phyloP scores from a whole-genome alignment of 2,113 vertebrate species.

The Charina bottae region DNA sequence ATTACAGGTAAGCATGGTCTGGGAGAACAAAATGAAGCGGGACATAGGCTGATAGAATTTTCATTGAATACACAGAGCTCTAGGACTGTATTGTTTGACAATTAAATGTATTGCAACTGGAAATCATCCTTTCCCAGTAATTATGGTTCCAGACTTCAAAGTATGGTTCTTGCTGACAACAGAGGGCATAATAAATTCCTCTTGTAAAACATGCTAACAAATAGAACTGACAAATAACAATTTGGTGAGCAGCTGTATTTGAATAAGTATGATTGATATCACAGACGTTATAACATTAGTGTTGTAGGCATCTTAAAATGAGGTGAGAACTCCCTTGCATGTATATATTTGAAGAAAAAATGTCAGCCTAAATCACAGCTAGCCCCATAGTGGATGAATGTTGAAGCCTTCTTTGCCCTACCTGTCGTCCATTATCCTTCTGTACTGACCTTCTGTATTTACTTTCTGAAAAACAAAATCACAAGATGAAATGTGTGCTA shows the following conservation, averaged over 20 bases:
- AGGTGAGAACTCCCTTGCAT: background rate
- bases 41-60: too few species aligned
- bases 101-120: background rate
- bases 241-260: background rate
- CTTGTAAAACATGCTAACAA: background rate
- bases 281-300: background rate
- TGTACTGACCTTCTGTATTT: background rate
- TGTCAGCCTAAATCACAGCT: background rate
- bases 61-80: too few species aligned
- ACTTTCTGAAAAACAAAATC: background rate
- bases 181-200: background rate
- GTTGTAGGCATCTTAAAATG: background rate
- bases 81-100: background rate
- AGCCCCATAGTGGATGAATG: background rate
- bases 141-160: background rate
- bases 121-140: background rate
- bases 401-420: background rate
- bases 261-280: background rate
- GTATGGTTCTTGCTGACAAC: background rate
- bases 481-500: background rate
- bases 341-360: background rate
- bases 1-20: too few species aligned
- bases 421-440: background rate
- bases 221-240: background rate
- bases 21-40: too few species aligned